Percentiles rank a stretch among this genome's conserved stretches.
phyloP scores from a whole-genome alignment of 2,797 vertebrate genomes.

The Momotus momota region DNA sequence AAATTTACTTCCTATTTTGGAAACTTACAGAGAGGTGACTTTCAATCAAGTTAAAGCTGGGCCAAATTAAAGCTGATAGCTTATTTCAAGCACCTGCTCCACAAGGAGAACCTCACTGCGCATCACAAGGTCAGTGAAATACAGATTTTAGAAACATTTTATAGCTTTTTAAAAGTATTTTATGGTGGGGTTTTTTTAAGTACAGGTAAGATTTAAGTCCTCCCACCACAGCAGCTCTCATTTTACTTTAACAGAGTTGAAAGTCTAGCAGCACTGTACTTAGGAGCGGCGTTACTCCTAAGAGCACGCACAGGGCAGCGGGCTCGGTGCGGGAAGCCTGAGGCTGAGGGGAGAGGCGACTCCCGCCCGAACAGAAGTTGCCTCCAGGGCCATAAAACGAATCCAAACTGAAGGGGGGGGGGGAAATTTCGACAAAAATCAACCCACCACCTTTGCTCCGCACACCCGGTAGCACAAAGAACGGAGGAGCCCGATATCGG shows the following conservation, averaged over 20 bases:
- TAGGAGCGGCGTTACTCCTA: neutral
- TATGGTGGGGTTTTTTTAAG: neutral
- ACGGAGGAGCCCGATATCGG: neutral
- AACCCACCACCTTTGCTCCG: neutral
- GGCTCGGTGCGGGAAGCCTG: no score
- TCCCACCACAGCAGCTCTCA: neutral
- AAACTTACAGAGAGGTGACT: neutral
- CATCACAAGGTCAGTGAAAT: accelerated
- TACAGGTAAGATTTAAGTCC: neutral
- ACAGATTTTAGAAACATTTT: accelerated
- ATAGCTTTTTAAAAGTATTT: accelerated
- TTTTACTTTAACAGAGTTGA: neutral
- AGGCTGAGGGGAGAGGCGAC: no score
- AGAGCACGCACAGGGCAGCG: no score
- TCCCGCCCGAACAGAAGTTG: no score
- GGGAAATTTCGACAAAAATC: no score
- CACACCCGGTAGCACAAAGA: neutral
- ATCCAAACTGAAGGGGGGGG: no score
- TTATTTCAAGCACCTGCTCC: neutral
- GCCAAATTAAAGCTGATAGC: neutral
- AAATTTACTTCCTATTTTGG: neutral
- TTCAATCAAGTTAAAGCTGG: neutral
- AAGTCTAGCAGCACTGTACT: accelerated
- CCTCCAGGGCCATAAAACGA: no score
- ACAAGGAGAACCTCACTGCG: neutral